These are phyloP conservation scores for Lasioglossum morio DNA, from an alignment of 2,888 invertebrate species.

Conservation along the genomic window DNA sequence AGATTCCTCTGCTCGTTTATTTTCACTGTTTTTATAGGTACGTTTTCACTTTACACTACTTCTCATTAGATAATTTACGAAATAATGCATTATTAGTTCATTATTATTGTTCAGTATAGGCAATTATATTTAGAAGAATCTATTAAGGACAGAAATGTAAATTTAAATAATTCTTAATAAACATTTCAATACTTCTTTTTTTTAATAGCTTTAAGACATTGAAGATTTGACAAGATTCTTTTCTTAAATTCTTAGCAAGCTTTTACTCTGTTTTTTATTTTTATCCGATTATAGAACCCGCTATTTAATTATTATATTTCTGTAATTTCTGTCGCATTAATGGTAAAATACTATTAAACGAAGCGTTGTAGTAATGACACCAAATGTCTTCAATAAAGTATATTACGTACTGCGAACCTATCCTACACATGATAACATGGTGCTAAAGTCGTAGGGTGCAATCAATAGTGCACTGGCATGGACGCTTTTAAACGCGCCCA, in stretches of 20 bases:
- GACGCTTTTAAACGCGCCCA: conserved; percentile 44
- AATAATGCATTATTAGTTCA: not conserved
- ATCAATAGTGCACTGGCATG: conserved; percentile 51
- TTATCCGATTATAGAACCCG: not conserved
- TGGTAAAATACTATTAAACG: too few species aligned
- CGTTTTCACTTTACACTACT: not conserved
- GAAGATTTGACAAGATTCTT: not conserved
- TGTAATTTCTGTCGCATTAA: not conserved
- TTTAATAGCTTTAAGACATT: not conserved
- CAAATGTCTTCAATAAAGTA: conserved; percentile 49
- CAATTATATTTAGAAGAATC: not conserved
- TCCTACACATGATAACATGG: conserved; percentile 50
- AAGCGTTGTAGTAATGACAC: conserved; percentile 4
- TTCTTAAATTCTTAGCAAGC: not conserved
- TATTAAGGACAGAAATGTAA: not conserved
- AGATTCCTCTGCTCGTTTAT: not conserved
- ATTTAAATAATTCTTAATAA: not conserved
- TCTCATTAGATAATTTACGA: not conserved
- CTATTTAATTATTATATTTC: not conserved
- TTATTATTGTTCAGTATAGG: not conserved
- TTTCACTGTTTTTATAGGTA: not conserved
- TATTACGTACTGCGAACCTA: conserved; percentile 29
- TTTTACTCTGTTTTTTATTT: not conserved
- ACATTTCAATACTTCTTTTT: not conserved
- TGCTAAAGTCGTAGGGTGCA: conserved; percentile 38